Base-by-base conservation (phyloP, 2,888 invertebrate species). In the Drosophila rellima region DNA sequence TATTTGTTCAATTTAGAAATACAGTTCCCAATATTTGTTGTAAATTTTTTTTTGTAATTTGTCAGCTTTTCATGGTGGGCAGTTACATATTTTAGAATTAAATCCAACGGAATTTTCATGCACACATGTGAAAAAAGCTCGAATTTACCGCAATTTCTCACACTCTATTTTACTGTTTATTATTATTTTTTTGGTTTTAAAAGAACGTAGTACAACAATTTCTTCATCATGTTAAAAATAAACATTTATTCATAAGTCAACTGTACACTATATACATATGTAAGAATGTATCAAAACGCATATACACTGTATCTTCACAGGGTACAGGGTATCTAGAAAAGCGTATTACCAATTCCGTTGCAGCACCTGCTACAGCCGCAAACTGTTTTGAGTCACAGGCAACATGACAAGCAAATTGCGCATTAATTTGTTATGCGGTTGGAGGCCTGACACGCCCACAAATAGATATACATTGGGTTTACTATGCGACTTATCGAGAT, bases 381-480 rank as follows among this genome's bases (percentile, higher is more conserved):
- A 48, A 39, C 40, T 18, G 56, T 52, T 76, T 70, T 40, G 67
- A 72, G 55, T 68, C 74, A 75, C 40, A 59, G 78, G 47, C 74
- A 77, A 76, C 65, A 61, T 50, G 62, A 37, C 65, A 42, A 66
- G 69, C 59, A 64, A 83, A 83, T 63, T 80, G 81, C 84, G 80
- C 82, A 84, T 71, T 77, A 67, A 55, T 52, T 65, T 69, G 26
- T 57, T 64, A 51, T 64, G 78, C 50, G 57, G 57, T 69, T 64
- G 47, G 44, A 61, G 69, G 54, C 61, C 54, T 44, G 48, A 52
- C 69, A 64, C 54, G 80, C 67, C 55, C 64, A 64, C 63, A 60
- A 47, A 40, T 18, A 47, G 50, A 61, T n/a, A 33, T 26, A n/a
- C n/a, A 23, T 54, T 26, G 44, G 42, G 40, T 63, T 66, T 66